Conservation (phyloP, 2,888 invertebrate species). For the Dynastes grantii region DNA sequence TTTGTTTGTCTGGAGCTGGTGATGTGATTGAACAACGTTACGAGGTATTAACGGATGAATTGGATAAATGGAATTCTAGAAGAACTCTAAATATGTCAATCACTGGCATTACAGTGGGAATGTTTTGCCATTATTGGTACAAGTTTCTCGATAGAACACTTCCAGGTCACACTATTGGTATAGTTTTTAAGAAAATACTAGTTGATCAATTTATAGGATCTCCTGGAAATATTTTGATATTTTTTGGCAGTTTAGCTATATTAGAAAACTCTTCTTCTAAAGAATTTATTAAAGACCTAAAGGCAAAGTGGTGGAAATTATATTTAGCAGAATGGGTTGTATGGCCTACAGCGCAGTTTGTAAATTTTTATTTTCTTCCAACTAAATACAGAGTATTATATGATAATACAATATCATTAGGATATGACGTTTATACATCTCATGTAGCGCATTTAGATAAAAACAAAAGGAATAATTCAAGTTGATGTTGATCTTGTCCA, state of each 20-base stretch:
- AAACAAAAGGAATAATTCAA: not conserved
- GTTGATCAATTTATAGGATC: constrained; percentile 90
- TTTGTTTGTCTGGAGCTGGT: constrained; percentile 83
- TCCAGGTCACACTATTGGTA: constrained; percentile 78
- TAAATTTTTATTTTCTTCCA: constrained; percentile 93
- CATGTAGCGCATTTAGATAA: constrained; percentile 71
- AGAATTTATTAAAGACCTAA: constrained; percentile 80
- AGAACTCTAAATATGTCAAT: constrained; percentile 85
- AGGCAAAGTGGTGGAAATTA: constrained; percentile 82
- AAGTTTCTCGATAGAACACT: constrained; percentile 80
- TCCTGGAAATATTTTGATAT: constrained; percentile 83
- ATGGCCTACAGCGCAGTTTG: constrained; percentile 93
- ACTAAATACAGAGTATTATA: constrained; percentile 88
- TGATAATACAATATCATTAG: constrained; percentile 88
- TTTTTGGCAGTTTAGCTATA: constrained; percentile 83
- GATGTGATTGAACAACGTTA: constrained; percentile 88
- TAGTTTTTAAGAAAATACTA: constrained; percentile 84
- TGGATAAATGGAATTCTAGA: constrained; percentile 73
- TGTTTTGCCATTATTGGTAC: constrained; percentile 92
- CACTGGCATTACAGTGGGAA: constrained; percentile 84
- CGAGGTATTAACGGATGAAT: constrained; percentile 76
- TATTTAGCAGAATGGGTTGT: constrained; percentile 92
- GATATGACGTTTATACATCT: constrained; percentile 90
- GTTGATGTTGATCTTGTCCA: too few species aligned
- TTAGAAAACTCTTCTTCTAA: constrained; percentile 78